Evolutionary conservation across 2,113 vertebrate genomes (phyloP).

Genomic region (Periophthalmus modestus): DNA sequence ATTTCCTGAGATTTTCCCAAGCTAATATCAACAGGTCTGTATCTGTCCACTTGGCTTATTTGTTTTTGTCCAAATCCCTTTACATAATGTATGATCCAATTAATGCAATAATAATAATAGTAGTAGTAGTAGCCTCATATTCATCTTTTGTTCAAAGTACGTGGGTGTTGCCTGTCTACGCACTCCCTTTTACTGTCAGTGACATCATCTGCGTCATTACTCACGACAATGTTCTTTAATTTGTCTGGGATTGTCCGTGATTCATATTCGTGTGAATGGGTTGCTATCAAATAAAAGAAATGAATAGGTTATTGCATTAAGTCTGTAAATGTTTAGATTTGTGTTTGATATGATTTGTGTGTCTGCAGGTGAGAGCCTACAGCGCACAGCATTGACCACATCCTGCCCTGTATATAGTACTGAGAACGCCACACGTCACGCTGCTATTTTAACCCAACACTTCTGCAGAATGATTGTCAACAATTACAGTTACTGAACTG

Average conservation of each 20-base stretch:
- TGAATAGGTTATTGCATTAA: not conserved
- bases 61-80: not conserved
- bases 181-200: conserved; percentile 4
- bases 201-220: not conserved
- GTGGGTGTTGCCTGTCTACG: not conserved
- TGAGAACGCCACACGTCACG: conserved; percentile 28
- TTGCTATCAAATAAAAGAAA: not conserved
- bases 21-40: not conserved
- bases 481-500: not conserved
- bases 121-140: not conserved
- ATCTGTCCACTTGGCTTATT: not conserved
- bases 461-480: conserved; percentile 22
- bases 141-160: not conserved
- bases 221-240: not conserved
- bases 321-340: not conserved
- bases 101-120: not conserved
- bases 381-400: conserved; percentile 56
- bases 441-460: conserved; percentile 36
- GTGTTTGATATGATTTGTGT: conserved; percentile 10
- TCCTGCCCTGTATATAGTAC: conserved; percentile 53
- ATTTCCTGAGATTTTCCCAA: not conserved
- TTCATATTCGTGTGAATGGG: not conserved
- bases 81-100: not conserved
- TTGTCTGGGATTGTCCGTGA: not conserved
- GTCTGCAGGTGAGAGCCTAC: conserved; percentile 56